Percentiles rank a stretch among this genome's conserved stretches.
These are phyloP conservation scores for Heliornis fulica DNA, from an alignment of 2,113 vertebrate genomes.

Conservation along the genomic window DNA sequence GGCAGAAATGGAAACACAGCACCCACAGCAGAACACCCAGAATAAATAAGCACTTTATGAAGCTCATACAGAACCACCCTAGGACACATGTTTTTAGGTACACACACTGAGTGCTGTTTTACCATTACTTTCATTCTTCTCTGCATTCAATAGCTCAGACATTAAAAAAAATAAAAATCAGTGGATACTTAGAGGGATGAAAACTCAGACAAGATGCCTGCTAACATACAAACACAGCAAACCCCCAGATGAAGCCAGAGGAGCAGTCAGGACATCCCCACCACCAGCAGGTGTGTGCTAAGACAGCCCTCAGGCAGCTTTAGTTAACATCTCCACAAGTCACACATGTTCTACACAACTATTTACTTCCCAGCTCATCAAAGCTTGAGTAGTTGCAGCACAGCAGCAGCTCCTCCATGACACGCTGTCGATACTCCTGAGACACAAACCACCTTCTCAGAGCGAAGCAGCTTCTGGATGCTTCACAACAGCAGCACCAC, in stretches of 20 bases:
- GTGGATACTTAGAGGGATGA: neutral
- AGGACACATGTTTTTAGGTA: neutral
- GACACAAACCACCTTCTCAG: neutral
- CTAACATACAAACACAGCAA: neutral
- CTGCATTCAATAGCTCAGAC: neutral
- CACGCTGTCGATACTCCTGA: neutral
- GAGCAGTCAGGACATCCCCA: neutral
- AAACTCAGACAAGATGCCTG: neutral
- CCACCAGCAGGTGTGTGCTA: rapidly evolving
- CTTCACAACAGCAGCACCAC: rapidly evolving
- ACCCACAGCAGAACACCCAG: neutral
- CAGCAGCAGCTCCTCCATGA: neutral
- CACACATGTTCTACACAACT: neutral
- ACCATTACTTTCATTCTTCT: neutral
- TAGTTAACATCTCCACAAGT: neutral
- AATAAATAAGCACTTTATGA: neutral
- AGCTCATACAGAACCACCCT: neutral
- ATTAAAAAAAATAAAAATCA: neutral
- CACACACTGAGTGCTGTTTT: neutral
- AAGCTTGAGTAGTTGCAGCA: neutral
- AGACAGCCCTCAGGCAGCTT: neutral
- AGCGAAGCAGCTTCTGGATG: rapidly evolving
- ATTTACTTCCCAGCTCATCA: neutral
- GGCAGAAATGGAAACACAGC: neutral
- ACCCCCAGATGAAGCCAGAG: neutral